Conservation (phyloP, 1,140 invertebrate genomes). For the Drosophila sucinea region DNA sequence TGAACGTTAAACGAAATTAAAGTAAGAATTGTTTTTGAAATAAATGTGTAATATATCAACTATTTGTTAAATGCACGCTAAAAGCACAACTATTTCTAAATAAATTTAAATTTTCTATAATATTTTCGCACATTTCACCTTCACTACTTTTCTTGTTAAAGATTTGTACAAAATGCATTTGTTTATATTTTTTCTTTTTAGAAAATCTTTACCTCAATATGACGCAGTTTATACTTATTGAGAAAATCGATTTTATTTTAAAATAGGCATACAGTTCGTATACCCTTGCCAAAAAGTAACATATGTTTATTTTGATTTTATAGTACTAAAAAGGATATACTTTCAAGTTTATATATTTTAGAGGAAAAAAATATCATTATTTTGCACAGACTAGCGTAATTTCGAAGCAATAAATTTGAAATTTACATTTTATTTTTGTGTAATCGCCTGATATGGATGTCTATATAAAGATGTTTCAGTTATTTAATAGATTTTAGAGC, state of each 20-base stretch:
- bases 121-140: background rate
- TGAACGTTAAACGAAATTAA: too few relatives aligned
- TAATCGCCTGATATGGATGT: too few relatives aligned
- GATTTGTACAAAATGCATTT: background rate
- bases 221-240: conserved; percentile 1
- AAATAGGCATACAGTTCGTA: background rate
- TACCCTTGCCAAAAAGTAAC: background rate
- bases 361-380: too few relatives aligned
- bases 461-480: too few relatives aligned
- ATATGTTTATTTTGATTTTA: background rate
- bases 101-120: background rate
- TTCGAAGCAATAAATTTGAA: too few relatives aligned
- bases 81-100: background rate
- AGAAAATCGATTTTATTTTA: background rate
- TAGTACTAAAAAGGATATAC: too few relatives aligned
- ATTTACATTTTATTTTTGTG: too few relatives aligned
- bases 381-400: too few relatives aligned
- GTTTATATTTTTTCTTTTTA: background rate
- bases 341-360: too few relatives aligned
- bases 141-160: background rate
- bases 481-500: too few relatives aligned
- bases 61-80: background rate
- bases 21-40: too few relatives aligned
- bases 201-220: background rate
- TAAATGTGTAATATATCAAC: too few relatives aligned